Evolutionary conservation across 2,113 vertebrate species (phyloP).

Genomic region (Tetraodon nigroviridis): DNA sequence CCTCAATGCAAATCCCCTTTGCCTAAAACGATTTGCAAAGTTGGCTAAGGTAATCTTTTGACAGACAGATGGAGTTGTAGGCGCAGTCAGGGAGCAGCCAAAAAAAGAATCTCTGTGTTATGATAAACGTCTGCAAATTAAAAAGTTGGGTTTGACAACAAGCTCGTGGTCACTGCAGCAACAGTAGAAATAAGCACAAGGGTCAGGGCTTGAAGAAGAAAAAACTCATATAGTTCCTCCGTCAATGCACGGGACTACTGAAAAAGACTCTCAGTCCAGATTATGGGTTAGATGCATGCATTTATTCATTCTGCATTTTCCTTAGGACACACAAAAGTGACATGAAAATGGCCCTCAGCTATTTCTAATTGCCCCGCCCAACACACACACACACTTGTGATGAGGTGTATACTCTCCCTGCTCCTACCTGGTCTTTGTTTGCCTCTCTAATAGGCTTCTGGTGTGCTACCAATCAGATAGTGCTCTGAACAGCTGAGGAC

Average conservation of each 20-base stretch:
- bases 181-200: conserved; percentile 17
- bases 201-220: conserved; percentile 7
- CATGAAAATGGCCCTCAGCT: neutral
- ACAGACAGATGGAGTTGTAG: conserved; percentile 8
- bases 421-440: conserved; percentile 24
- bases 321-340: conserved; percentile 7
- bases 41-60: conserved; percentile 20
- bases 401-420: conserved; percentile 12
- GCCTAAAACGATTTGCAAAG: conserved; percentile 32
- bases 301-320: conserved; percentile 34
- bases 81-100: conserved; percentile 1
- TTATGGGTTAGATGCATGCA: neutral
- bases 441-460: conserved; percentile 42
- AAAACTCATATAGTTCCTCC: neutral
- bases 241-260: too few relatives aligned
- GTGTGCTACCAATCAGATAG: conserved; percentile 24
- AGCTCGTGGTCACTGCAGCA: conserved; percentile 14
- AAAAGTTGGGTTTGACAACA: neutral
- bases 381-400: conserved; percentile 3
- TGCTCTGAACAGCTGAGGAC: conserved; percentile 29
- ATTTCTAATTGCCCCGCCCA: conserved; percentile 1
- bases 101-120: too few relatives aligned
- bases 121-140: neutral
- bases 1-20: conserved; percentile 5
- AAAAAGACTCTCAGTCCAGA: too few relatives aligned